phyloP scores from a whole-genome alignment of 2,888 invertebrate species.

The Automeris io region DNA sequence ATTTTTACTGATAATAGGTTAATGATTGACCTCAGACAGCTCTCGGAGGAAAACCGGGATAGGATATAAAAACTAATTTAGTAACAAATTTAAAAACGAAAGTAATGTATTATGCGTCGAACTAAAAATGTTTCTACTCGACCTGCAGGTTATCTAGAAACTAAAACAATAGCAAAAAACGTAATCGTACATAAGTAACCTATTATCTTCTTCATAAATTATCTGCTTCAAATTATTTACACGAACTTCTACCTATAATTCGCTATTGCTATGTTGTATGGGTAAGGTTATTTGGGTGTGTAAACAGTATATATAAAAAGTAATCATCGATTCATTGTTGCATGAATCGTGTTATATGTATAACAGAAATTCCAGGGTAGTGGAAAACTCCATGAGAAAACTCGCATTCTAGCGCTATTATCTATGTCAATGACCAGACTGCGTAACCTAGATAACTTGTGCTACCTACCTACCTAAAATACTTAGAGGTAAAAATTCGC shows the following conservation, averaged over 20 bases:
- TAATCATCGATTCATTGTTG: neutral
- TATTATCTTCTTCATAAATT: too few relatives aligned
- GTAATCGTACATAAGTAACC: neutral
- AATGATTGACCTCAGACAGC: too few relatives aligned
- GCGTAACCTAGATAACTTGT: conserved; percentile 8
- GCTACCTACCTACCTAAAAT: too few relatives aligned
- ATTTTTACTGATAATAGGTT: too few relatives aligned
- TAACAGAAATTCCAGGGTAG: neutral
- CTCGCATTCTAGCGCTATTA: neutral
- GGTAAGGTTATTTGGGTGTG: neutral
- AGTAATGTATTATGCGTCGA: too few relatives aligned
- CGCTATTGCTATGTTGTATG: neutral
- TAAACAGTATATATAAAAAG: neutral
- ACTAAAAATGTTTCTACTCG: conserved; percentile 15
- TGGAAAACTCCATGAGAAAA: conserved; percentile 1
- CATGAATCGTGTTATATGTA: neutral
- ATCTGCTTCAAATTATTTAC: neutral
- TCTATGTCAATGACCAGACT: neutral
- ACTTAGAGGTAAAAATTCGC: too few relatives aligned
- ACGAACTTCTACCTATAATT: neutral
- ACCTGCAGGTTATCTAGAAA: conserved; percentile 24
- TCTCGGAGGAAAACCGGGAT: too few relatives aligned
- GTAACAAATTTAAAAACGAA: too few relatives aligned
- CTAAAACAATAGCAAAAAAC: conserved; percentile 16
- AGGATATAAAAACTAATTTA: too few relatives aligned